Percentiles rank a stretch among this genome's conserved stretches.
Conservation (phyloP, 2,797 vertebrate species). For the Novumbra hubbsi region DNA sequence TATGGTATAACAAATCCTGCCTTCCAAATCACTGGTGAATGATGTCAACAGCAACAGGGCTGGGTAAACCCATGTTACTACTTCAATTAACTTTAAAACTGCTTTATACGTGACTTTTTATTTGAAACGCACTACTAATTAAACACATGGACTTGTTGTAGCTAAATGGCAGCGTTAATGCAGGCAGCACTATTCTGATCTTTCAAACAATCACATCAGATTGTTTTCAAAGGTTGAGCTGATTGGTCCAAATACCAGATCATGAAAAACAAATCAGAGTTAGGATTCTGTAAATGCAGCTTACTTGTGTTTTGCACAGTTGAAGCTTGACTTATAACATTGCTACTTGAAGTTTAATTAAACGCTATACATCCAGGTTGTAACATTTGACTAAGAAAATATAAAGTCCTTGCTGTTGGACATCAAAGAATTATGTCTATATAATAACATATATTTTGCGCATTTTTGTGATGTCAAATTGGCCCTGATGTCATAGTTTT, state of each 20-base stretch:
- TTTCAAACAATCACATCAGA: too few relatives aligned
- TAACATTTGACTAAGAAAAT: not conserved
- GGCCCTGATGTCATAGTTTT: not conserved
- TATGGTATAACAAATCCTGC: not conserved
- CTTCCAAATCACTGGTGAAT: not conserved
- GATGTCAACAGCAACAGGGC: not conserved
- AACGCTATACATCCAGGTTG: conserved; percentile 22
- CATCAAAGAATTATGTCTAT: not conserved
- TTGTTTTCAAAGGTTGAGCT: too few relatives aligned
- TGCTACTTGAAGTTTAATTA: not conserved
- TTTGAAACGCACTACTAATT: not conserved
- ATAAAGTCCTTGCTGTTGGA: not conserved
- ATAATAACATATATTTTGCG: not conserved
- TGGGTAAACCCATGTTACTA: not conserved
- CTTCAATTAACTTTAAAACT: not conserved
- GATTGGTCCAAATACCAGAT: too few relatives aligned
- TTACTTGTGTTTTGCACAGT: conserved; percentile 11
- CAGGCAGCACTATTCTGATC: too few relatives aligned
- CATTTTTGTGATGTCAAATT: not conserved
- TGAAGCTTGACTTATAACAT: conserved; percentile 5
- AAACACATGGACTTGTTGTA: not conserved
- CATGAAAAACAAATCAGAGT: too few relatives aligned
- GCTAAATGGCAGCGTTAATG: too few relatives aligned
- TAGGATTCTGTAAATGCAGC: not conserved
- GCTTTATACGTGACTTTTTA: not conserved